Evolutionary conservation across 2,797 vertebrate genomes (phyloP), one percentile per base, ranked within the genome.

Genomic region (Scolopax bukidnonensis): DNA sequence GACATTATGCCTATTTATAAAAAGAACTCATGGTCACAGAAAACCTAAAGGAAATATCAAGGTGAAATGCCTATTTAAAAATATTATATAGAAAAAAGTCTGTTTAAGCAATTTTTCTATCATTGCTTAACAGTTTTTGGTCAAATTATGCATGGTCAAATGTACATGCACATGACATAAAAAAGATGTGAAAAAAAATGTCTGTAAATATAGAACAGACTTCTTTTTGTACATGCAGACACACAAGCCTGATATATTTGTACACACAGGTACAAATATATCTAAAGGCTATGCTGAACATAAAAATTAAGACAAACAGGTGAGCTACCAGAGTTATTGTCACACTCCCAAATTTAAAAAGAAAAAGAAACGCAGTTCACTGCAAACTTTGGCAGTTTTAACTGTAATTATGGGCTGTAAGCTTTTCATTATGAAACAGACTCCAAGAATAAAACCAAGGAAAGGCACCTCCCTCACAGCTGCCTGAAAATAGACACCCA

Each of bases 401-500:
- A 41, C 16, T 74, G 56, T 30, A 38, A 64, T 4, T 43, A 25
- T 21, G 25, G 27, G 40, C 36, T 56, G 47, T 16, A 73, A 47
- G 9, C 12, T 84, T 79, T 84, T 61, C 14, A 20, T 65, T 87
- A 45, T 85, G 67, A 95, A 95, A 84, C 10, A 84, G 60, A 94
- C 33, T 92, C 25, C 30, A 81, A 59, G 43, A 90, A 91, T 28
- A 70, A 74, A 64, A 75, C 10, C 23, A 28, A 13, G 28, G 45
- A 89, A 91, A 60, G 36, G 30, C 9, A 57, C 24, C 28, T 92
- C 59, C 63, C 50, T 70, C 30, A 36, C 65, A 93, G 68, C 48
- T 89, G 77, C n/a, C 67, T 90, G 54, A 95, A 90, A 94, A 84
- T 18, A 95, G 54, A 93, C 59, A 16, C 32, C 43, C 13, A 43